Evolutionary conservation across 2,113 vertebrate genomes (phyloP), one percentile per base, ranked within the genome.

Genomic region (Ceyx melanurus): DNA sequence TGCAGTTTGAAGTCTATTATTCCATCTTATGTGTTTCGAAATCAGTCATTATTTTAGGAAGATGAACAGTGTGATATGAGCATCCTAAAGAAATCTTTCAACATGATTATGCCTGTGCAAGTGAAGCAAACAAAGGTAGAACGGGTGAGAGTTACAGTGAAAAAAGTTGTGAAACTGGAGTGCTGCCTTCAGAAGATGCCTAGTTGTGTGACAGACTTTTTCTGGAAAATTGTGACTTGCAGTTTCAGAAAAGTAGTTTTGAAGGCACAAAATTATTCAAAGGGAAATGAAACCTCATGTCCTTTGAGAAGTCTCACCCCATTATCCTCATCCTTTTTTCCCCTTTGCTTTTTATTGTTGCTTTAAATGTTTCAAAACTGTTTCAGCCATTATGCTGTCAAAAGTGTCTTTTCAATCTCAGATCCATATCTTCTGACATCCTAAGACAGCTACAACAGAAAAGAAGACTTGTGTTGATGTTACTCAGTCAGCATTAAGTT

Each of bases 321-420:
- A 89, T 86, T 91, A 96, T 88, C 70, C 77, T 78, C 79, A 91
- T 83, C 79, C 56, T 33, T 87, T 72, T 76, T 33, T 78, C 81
- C 73, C 71, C 33, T 95, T 85, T 71, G 58, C 76, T 11, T 86
- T 93, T 76, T 91, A 89, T 84, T 94, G 81, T 92, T 91, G 89
- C 88, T 89, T 93, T 92, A 84, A 95, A 96, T 97, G 93, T 96
- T 97, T 96, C 96, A 96, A 96, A 97, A 96, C 96, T 96, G 66
- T 96, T 97, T 94, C 81, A 94, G 79, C 91, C 91, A 95, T 96
- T 83, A 95, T 54, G 67, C 74, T 94, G 75, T 97, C 95, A 91
- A 81, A 92, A 95, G 77, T 89, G 90, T 90, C 79, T 97, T 89
- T 92, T 95, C 94, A 91, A 75, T 89, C 79, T 89, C 57, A 58